These are phyloP conservation scores for Rhorus exstirpatorius DNA, from an alignment of 2,888 invertebrate species.

Conservation along the genomic window DNA sequence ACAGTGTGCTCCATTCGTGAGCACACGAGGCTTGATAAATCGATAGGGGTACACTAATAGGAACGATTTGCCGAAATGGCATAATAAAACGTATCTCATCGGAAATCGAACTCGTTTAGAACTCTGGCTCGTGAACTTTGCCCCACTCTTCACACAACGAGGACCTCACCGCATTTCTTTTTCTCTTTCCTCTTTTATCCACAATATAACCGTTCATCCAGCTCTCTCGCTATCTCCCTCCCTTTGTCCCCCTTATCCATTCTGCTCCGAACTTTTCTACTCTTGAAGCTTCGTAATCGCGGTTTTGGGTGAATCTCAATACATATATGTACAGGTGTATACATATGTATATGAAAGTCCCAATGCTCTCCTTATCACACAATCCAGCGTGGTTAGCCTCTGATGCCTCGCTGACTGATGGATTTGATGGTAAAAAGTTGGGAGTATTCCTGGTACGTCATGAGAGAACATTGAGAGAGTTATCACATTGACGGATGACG, in stretches of 20 bases:
- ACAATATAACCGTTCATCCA: neutral
- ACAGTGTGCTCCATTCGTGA: conserved; percentile 20
- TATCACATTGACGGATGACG: conserved; percentile 58
- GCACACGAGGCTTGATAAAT: conserved; percentile 71
- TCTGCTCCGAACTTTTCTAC: conserved; percentile 54
- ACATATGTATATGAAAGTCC: no score
- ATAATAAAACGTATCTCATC: conserved; percentile 78
- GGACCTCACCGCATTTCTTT: conserved; percentile 21
- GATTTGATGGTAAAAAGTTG: conserved; percentile 62
- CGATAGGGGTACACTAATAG: conserved; percentile 74
- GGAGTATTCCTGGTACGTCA: conserved; percentile 27
- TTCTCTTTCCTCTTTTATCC: conserved; percentile 17
- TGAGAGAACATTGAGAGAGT: conserved; percentile 4
- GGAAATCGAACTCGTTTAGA: conserved; percentile 69
- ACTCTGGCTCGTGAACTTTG: conserved; percentile 66
- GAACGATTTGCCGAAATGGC: conserved; percentile 77
- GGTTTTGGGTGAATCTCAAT: neutral
- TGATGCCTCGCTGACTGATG: conserved; percentile 57
- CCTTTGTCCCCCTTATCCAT: conserved; percentile 7
- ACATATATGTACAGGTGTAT: conserved; percentile 16
- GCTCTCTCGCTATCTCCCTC: conserved; percentile 8
- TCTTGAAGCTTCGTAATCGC: conserved; percentile 23
- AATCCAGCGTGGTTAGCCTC: conserved; percentile 13
- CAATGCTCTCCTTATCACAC: conserved; percentile 56
- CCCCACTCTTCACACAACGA: conserved; percentile 49